Evolutionary conservation across 2,797 vertebrate genomes (phyloP), one percentile per base, ranked within the genome.

Genomic region (Gobio occitaniae): DNA sequence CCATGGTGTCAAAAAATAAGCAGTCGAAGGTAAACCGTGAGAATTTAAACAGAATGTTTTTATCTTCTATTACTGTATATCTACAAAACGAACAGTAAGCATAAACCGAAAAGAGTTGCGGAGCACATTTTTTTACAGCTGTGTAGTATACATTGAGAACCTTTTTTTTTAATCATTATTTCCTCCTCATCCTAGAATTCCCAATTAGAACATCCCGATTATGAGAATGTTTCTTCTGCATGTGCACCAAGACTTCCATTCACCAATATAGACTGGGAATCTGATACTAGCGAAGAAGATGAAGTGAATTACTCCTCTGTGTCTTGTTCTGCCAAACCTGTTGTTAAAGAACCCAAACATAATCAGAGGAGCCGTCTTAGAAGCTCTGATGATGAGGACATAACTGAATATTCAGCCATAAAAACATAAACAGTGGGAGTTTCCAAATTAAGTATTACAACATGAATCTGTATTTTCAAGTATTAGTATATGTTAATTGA

Each of bases 201-300:
- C 12, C 44, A 70, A 12, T 3, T 1, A 38, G 68, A 48, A 19
- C 13, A 78, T 65, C 17, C 15, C 2, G 85, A 88, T 84, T 89
- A 89, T 82, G 89, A 88, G 52, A 89, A 89, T 13, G 12, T 89
- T 32, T 84, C 83, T 78, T 74, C 54, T 61, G 48, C 13, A 3
- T 36, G 12, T 36, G 41, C n/a, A 2, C 15, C 21, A 48, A 85
- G 61, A 47, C 71, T 7, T 54, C 75, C 56, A 32, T 44, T 68
- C 70, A 17, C 66, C 36, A 77, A 87, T 29, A 76, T n/a, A 11
- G 54, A 38, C 77, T 85, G 85, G 76, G 87, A 85, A n/a, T 89
- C 87, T 21, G 85, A 87, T 29, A 76, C 63, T 63, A 84, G 86
- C 3, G 87, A 87, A 17, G 86, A 83, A 79, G 86, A 88, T 0